Base-by-base conservation (phyloP, 64 coral and sea anemone genomes). In the Montipora foliosa region DNA sequence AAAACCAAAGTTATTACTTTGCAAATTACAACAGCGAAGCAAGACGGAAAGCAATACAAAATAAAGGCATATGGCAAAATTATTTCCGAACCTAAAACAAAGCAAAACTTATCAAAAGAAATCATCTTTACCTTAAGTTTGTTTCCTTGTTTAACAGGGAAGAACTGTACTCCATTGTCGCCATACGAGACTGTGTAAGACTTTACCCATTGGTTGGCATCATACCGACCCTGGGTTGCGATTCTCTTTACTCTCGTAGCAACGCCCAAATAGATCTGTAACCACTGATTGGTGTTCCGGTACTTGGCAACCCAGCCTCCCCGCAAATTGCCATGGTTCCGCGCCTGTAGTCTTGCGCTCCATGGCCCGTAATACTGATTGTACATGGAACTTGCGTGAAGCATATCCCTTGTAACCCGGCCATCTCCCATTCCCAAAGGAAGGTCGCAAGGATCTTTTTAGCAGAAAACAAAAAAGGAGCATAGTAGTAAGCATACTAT, bases 341-440 rank as follows among this genome's bases (percentile, higher is more conserved):
- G 89, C 10, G 91, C 78, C 84, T 94, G 93, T 11, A 97, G 89
- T 45, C 93, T 94, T 16, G 93, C 82, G 62, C 82, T 91, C 93
- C 96, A 95, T 2, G 96, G 93, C 24, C 93, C 92, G 80, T 95
- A 91, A 47, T 92, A 89, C 20, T 88, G 84, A 75, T 94, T 95
- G 66, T 82, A 75, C 89, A 95, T 92, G 20, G 96, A 97, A 17
- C 93, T 92, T 5, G 96, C 90, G 1, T 93, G 86, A 29, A 97
- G 55, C 96, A 89, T 97, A 44, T 83, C 81, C 0, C 75, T 81
- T 12, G 83, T 89, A 53, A 97, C 91, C 1, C 93, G 82, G 52
- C 77, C 60, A 68, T 97, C 96, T 91, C 95, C 70, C 76, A 97
- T 79, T 80, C 96, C 96, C 13, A 97, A 79, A 49, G 96, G 84